These are phyloP conservation scores for Spinibarbus caldwelli DNA, from an alignment of 2,797 vertebrate species.

Conservation along the genomic window DNA sequence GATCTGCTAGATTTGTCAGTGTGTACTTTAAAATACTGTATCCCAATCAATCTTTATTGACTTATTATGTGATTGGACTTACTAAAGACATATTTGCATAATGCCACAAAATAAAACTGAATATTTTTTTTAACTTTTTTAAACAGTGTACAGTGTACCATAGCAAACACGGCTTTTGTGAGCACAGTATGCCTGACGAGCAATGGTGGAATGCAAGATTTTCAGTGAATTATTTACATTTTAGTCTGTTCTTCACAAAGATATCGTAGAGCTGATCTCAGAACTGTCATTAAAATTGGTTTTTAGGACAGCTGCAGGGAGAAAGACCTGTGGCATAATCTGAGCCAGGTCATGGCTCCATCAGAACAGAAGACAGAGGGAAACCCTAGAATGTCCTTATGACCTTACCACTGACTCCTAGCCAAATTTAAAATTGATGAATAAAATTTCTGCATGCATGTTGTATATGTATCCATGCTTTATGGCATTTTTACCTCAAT, in stretches of 20 bases:
- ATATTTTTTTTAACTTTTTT: background rate
- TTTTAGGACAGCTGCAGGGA: background rate
- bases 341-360: background rate
- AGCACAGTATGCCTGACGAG: background rate
- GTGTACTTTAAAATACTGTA: background rate
- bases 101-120: background rate
- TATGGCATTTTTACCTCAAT: no score
- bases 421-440: conserved; percentile 38
- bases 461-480: background rate
- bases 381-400: conserved; percentile 4
- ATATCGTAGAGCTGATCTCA: background rate
- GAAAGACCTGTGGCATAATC: background rate
- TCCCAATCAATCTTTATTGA: background rate
- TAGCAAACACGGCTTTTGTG: background rate
- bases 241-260: background rate
- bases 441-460: conserved; percentile 18
- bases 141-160: background rate
- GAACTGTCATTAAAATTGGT: conserved; percentile 19
- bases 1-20: background rate
- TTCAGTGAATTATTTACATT: background rate
- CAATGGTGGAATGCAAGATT: background rate
- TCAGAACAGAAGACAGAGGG: background rate
- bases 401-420: background rate
- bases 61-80: background rate
- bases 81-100: background rate